Base-by-base conservation (phyloP, 2,888 invertebrate species). In the Aleiodes leptofemur region DNA sequence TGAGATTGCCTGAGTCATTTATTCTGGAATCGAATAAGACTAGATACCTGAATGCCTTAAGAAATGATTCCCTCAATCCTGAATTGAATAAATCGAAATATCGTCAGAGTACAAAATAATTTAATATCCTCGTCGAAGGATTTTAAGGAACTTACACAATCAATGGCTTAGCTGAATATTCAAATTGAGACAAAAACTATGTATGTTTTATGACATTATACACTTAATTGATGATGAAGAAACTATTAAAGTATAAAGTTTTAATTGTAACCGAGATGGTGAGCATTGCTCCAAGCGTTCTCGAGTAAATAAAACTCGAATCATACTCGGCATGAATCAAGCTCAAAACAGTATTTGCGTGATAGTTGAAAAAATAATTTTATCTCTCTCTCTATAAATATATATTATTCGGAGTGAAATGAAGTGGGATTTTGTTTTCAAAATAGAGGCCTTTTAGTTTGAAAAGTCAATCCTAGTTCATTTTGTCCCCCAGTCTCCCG, bases 201-300 rank as follows among this genome's bases (percentile, higher is more conserved):
- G n/a, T 59, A 29, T 8, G 16, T 16, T n/a, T 31, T 31, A 61
- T 61, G 3, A 43, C 1, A 64, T 38, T 23, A 23, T 23, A 23
- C 7, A 64, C 16, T 48, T 11, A 34, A 38, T 59, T 34, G 34
- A 31, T 64, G 16, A 48, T 64, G 16, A 48, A 43, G 64, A 31
- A 34, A 68, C 53, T 3, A 68, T 5, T 23, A 23, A 11, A 43
- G 13, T 11, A 48, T 51, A 6, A 53, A 53, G 14, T 16, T 53
- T 51, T 31, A 31, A 68, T 68, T 31, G 8, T 68, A 53, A 68
- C 14, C 59, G 11, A 23, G 23, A 38, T n/a, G 48, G 23, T 64
- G 48, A 48, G 48, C 23, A 3, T 48, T 16, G 23, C 29, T 64
- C 34, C n/a, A 14, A 51, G 78, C 80, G 81, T 82, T 83, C 79